Evolutionary conservation across 2,113 vertebrate genomes (phyloP).

Genomic region (Mesoclemmys tuberculata): DNA sequence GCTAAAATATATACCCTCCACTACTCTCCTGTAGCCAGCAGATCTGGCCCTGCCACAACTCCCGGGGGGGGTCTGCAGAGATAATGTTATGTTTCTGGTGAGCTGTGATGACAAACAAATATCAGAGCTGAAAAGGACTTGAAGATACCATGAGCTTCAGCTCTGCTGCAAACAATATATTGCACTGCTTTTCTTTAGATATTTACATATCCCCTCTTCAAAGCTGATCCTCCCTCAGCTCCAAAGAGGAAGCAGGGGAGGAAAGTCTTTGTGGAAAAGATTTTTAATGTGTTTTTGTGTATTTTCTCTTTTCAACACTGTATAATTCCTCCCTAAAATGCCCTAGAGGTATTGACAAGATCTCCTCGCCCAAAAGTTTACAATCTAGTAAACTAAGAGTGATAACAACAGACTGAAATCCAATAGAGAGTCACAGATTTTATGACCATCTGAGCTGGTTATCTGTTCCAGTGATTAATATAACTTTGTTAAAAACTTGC

Average conservation of each 20-base stretch:
- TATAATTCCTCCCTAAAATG: no score
- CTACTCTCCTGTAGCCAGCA: no score
- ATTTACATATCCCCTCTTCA: slow-evolving; percentile 33
- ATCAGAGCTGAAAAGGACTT: background rate
- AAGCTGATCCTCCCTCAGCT: slow-evolving; percentile 32
- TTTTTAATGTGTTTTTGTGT: slow-evolving; percentile 30
- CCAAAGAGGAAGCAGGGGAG: slow-evolving; percentile 31
- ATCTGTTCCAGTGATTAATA: slow-evolving; percentile 25
- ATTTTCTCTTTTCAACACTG: slow-evolving; percentile 21
- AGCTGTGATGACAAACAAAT: background rate
- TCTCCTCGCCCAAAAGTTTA: slow-evolving; percentile 3
- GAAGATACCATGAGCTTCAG: background rate
- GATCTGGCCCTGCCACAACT: no score
- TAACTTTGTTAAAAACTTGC: slow-evolving; percentile 36
- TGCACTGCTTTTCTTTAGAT: slow-evolving; percentile 26
- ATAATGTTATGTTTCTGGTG: background rate
- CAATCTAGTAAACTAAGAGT: slow-evolving; percentile 11
- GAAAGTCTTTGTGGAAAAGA: slow-evolving; percentile 40
- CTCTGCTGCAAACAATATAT: slow-evolving; percentile 30
- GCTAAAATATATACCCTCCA: no score
- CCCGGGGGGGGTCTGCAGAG: background rate
- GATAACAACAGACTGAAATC: slow-evolving; percentile 27
- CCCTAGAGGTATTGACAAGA: slow-evolving; percentile 36
- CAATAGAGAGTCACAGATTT: slow-evolving; percentile 18
- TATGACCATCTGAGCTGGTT: slow-evolving; percentile 20